Base-by-base conservation (phyloP, 2,888 invertebrate species). In the Hydraecia micacea region DNA sequence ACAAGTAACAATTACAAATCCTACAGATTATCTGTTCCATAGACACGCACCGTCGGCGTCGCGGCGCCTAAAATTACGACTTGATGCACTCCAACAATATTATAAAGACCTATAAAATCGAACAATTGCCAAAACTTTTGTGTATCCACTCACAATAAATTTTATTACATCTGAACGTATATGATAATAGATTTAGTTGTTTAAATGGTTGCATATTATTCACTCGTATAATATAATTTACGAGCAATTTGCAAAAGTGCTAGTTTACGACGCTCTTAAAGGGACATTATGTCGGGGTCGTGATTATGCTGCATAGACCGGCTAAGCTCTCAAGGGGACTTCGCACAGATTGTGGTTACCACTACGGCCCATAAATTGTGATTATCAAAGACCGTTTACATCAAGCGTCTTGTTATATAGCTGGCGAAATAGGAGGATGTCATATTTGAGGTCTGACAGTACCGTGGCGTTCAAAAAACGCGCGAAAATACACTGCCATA, bases 181-280 rank as follows among this genome's bases (percentile, higher is more conserved):
- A 85, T 89, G 85, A 91, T 93, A 92, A 92, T 92, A 91, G 91
- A 90, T 87, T 91, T 87, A 90, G 90, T 91, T 90, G 90, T 89
- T 83, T 91, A 90, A 88, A 90, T 89, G 90, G 90, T 90, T 91
- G 90, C 90, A 81, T 88, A 88, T 91, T 90, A 91, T 93, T 91
- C 91, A 90, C 89, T 92, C 90, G 84, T 91, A 88, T 93, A 90
- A 90, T 82, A 90, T 92, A 93, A 95, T 95, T 95, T 95, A 96
- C 94, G 94, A 94, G 88, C 95, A 95, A 95, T 95, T 95, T 94
- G 94, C 93, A 93, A 91, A 93, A 95, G 95, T 95, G 94, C 91
- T 92, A 90, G 86, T 91, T 94, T 93, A 94, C 87, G 93, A 91
- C 90, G 86, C 90, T 90, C 87, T 90, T 88, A 88, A 88, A 90